These are phyloP conservation scores for Crocallis elinguaria DNA, from an alignment of 2,888 invertebrate genomes.

Conservation along the genomic window DNA sequence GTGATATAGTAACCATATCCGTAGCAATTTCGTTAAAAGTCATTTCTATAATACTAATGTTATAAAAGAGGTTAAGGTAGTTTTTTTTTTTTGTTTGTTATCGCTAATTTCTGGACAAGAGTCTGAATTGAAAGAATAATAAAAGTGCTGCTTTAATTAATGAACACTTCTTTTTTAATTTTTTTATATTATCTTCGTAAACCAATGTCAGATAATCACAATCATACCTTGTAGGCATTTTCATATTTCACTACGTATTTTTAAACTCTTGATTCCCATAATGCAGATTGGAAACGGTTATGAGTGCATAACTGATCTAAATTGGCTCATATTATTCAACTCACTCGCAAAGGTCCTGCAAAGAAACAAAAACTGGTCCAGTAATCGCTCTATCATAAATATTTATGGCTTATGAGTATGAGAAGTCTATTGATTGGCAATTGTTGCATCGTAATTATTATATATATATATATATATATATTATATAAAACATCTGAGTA, in stretches of 20 bases:
- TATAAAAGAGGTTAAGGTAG: no score
- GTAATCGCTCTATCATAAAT: constrained; percentile 15
- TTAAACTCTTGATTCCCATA: background rate
- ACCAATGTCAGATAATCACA: no score
- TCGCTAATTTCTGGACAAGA: no score
- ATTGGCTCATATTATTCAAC: constrained; percentile 10
- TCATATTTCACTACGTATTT: background rate
- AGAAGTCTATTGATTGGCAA: background rate
- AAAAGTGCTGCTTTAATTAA: no score
- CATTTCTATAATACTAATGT: no score
- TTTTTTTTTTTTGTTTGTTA: no score
- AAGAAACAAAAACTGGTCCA: constrained; percentile 15
- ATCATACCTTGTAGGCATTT: no score
- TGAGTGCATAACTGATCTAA: constrained; percentile 1
- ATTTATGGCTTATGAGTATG: constrained; percentile 10
- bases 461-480: background rate
- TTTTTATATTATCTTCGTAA: no score
- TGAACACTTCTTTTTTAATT: no score
- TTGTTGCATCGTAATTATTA: background rate
- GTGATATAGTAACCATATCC: no score
- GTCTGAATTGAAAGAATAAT: no score
- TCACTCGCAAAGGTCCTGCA: constrained; percentile 3
- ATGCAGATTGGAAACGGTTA: background rate
- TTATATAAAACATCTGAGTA: background rate
- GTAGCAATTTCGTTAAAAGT: no score